Percentiles rank a stretch among this genome's conserved stretches.
Conservation (phyloP, 2,888 invertebrate genomes). For the Odontocerum albicorne region DNA sequence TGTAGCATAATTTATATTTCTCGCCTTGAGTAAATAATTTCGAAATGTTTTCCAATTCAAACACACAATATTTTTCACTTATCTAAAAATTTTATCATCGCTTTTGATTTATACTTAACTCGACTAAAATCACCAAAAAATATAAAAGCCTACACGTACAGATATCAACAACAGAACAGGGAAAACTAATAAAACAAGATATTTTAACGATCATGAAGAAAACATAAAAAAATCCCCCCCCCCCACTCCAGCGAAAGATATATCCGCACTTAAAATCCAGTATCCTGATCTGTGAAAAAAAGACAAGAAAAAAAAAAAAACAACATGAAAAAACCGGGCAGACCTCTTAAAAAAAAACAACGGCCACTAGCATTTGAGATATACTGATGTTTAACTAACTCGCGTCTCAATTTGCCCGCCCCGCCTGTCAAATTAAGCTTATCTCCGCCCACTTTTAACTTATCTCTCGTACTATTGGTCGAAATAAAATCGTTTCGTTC, state of each 20-base stretch:
- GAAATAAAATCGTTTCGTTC: neutral
- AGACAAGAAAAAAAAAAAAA: constrained; percentile 6
- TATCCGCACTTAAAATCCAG: constrained; percentile 5
- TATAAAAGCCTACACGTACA: too few relatives aligned
- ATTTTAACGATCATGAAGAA: constrained; percentile 7
- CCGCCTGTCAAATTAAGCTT: constrained; percentile 10
- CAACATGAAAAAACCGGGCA: constrained; percentile 3
- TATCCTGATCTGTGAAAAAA: constrained; percentile 11
- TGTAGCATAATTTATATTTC: too few relatives aligned
- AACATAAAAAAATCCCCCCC: neutral
- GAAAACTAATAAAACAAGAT: constrained; percentile 6
- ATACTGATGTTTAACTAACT: constrained; percentile 12
- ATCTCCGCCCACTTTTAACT: neutral
- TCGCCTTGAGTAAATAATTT: too few relatives aligned
- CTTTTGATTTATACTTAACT: too few relatives aligned
- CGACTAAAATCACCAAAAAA: too few relatives aligned
- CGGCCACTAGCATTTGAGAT: constrained; percentile 11
- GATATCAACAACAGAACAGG: too few relatives aligned
- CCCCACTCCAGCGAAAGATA: constrained; percentile 7
- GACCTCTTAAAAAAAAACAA: constrained; percentile 2
- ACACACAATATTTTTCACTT: too few relatives aligned
- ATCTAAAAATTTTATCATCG: too few relatives aligned
- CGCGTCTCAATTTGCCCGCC: constrained; percentile 12
- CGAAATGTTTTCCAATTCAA: too few relatives aligned
- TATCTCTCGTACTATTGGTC: constrained; percentile 1